Base-by-base conservation (phyloP, 2,797 vertebrate genomes). In the Manis javanica region DNA sequence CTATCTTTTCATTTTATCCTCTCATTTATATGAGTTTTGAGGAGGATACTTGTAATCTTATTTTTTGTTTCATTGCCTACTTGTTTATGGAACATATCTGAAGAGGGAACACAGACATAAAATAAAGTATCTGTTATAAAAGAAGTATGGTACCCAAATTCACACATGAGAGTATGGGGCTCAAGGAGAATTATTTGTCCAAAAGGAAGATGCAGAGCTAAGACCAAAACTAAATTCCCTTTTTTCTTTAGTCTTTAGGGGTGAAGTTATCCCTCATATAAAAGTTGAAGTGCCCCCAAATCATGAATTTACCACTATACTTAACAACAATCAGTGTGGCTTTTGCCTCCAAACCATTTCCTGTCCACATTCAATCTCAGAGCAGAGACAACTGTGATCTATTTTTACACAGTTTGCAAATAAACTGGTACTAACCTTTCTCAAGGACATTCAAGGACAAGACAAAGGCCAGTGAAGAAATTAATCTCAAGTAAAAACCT, bases 1-100 rank as follows among this genome's bases (percentile, higher is more conserved):
- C n/a, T 69, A 72, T 87, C 42, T 87, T 82, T 61, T 66, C 66
- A 59, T 84, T 90, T 94, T 89, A 75, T 77, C 24, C n/a, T 87
- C 74, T 64, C n/a, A 91, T 91, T 74, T 86, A 46, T 68, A 59
- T 84, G 57, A 87, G n/a, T 66, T 55, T n/a, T 29, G 86, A 37
- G 34, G 71, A 29, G 51, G 39, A 46, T 34, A 46, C 8, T 74
- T 29, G 9, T 34, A 72, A 31, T 74, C n/a, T 42, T 61, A 37
- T 39, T 81, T 88, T n/a, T 88, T 88, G n/a, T 37, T 42, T 82
- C 71, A n/a, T 72, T 81, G 74, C 34, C 49, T 66, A 12, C 55
- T 29, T 85, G 51, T 49, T 82, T 88, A 88, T 31, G 37, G 49
- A 24, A 49, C 39, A 77, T 61, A 49, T 39, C 31, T 57, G 42